These are phyloP conservation scores for Aphelocoma californica DNA, from an alignment of 2,797 vertebrate species.

Conservation along the genomic window DNA sequence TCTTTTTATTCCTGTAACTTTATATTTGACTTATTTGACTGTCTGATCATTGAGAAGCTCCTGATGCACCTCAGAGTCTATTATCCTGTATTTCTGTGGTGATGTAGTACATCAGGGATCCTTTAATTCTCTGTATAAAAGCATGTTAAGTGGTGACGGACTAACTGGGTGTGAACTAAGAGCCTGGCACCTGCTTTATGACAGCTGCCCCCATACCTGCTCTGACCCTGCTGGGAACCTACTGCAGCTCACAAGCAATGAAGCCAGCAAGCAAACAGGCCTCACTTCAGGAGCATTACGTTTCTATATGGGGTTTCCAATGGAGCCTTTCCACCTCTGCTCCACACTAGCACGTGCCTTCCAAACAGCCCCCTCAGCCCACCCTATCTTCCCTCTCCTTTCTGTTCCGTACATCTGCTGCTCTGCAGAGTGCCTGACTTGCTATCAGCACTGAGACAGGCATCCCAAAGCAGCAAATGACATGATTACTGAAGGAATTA, in stretches of 20 bases:
- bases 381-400: background rate
- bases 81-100: background rate
- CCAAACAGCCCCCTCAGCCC: background rate
- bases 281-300: background rate
- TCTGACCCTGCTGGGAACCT: background rate
- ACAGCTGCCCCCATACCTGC: background rate
- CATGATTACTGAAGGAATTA: slow-evolving; percentile 12
- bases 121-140: background rate
- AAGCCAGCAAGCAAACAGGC: background rate
- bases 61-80: background rate
- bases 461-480: background rate
- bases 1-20: background rate
- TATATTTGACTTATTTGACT: background rate
- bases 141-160: background rate
- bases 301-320: background rate
- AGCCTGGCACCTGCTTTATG: background rate
- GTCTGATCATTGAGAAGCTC: background rate
- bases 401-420: background rate
- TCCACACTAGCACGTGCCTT: background rate
- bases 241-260: background rate
- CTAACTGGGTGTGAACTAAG: background rate
- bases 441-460: background rate
- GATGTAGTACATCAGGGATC: background rate
- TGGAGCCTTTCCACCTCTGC: background rate
- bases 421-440: background rate